Conservation (phyloP, 2,113 vertebrate species). For the Orcinus orca region DNA sequence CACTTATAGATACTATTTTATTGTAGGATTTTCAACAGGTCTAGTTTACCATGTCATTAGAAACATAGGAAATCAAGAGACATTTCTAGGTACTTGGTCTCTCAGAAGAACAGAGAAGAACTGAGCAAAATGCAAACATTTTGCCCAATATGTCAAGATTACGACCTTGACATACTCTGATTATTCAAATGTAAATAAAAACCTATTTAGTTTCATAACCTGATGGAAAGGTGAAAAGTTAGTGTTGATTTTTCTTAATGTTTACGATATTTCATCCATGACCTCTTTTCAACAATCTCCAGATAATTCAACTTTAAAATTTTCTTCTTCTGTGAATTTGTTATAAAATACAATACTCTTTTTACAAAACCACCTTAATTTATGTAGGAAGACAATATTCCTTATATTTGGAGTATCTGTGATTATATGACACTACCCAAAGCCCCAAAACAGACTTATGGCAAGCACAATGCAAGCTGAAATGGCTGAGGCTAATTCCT, state of each 20-base stretch:
- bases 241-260: neutral
- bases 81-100: neutral
- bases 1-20: neutral
- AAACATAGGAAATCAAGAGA: neutral
- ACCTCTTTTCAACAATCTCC: neutral
- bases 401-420: neutral
- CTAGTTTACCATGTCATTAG: neutral
- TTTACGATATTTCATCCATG: neutral
- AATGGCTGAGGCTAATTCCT: neutral
- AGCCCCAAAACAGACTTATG: neutral
- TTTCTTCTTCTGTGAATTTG: neutral
- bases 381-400: neutral
- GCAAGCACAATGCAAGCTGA: neutral
- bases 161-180: neutral
- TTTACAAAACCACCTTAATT: neutral
- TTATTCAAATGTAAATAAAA: neutral
- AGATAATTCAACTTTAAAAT: neutral
- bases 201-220: neutral
- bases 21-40: neutral
- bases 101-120: neutral
- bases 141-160: neutral
- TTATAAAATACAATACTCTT: neutral
- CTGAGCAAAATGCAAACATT: neutral
- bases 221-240: neutral
- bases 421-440: neutral